Percentiles rank a stretch among this genome's conserved stretches.
Evolutionary conservation across 2,113 vertebrate species (phyloP).

Genomic region (Aegotheles bennettii): DNA sequence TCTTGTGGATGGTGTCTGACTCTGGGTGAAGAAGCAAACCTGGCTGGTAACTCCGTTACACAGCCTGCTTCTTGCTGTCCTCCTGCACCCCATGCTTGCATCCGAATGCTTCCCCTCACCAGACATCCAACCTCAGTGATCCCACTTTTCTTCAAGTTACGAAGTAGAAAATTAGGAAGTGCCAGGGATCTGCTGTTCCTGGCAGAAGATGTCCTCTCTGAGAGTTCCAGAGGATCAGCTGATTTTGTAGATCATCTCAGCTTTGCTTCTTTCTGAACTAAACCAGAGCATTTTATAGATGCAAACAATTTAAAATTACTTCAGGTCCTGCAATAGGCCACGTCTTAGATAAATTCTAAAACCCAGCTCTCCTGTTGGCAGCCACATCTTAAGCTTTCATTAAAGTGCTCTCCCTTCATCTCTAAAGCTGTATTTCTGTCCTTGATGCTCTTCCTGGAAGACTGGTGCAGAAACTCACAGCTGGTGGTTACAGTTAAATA

Average conservation of each 20-base stretch:
- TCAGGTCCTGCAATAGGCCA: not conserved
- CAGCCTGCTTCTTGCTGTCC: not conserved
- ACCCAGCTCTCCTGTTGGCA: not conserved
- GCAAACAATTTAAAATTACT: not conserved
- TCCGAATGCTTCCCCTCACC: not conserved
- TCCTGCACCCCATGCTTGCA: not conserved
- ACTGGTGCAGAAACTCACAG: not conserved
- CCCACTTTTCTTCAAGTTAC: not conserved
- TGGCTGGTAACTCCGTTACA: not conserved
- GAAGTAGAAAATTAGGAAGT: not conserved
- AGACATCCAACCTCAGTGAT: not conserved
- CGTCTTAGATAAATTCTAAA: not conserved
- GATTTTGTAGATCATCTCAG: not conserved
- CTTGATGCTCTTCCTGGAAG: not conserved
- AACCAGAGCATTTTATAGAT: not conserved
- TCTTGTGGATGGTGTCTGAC: not conserved
- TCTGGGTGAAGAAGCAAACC: not conserved
- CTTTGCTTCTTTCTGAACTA: not conserved
- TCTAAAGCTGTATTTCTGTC: constrained; percentile 2
- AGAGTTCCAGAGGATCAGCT: not conserved
- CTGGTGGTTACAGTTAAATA: not conserved
- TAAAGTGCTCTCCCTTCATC: not conserved
- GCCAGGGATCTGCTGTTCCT: not conserved
- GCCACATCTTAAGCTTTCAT: not conserved
- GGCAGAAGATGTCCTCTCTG: not conserved